Conservation (phyloP, 2,797 vertebrate species). For the Rhinatrema bivittatum region DNA sequence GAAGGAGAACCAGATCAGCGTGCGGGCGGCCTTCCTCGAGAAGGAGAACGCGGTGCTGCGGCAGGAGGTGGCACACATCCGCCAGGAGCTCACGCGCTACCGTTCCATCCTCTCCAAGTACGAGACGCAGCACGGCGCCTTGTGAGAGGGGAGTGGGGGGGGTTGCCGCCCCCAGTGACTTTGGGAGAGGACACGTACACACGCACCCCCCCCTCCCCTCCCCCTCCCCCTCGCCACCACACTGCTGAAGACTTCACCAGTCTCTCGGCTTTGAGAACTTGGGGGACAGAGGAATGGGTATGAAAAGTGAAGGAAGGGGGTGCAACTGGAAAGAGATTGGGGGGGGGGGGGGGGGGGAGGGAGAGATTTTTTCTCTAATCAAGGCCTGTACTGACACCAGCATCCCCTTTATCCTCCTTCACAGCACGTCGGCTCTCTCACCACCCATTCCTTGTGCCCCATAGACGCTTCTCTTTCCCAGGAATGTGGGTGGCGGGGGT, state of each 20-base stretch:
- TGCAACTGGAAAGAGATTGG: no score
- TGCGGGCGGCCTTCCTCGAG: slow-evolving; percentile 87
- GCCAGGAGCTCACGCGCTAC: slow-evolving; percentile 82
- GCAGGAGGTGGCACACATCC: slow-evolving; percentile 79
- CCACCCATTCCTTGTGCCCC: not conserved
- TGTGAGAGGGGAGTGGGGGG: slow-evolving; percentile 48
- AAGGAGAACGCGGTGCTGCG: slow-evolving; percentile 78
- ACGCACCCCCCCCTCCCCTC: no score
- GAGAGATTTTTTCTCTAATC: no score
- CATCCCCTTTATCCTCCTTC: no score
- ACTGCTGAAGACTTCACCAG: not conserved
- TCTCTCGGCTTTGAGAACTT: no score
- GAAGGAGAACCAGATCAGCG: slow-evolving; percentile 93
- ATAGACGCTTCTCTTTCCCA: not conserved
- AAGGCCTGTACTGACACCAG: no score
- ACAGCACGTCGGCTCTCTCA: not conserved
- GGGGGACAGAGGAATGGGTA: no score
- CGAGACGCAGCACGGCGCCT: slow-evolving; percentile 77
- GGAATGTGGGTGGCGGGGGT: no score
- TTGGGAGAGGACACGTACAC: not conserved
- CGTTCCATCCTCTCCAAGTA: slow-evolving; percentile 78
- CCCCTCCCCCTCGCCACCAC: not conserved
- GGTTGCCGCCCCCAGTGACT: slow-evolving; percentile 1
- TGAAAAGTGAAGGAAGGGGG: no score
- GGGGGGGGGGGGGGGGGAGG: no score